Evolutionary conservation across 2,888 invertebrate species (phyloP).

Genomic region (Eupithecia inturbata): DNA sequence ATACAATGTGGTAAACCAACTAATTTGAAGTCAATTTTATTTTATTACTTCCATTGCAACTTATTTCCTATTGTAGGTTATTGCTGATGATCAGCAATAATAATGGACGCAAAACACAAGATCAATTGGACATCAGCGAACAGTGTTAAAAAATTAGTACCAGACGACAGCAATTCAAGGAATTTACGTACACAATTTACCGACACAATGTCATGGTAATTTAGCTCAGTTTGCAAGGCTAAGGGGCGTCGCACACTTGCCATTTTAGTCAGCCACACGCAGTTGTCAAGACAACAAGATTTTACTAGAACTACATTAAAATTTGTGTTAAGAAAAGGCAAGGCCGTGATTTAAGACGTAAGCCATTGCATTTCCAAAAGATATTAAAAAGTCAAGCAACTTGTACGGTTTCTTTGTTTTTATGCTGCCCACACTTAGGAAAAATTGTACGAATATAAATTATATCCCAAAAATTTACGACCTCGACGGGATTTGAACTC

Average conservation of each 20-base stretch:
- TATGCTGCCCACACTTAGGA: background rate
- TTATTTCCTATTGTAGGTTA: conserved; percentile 1
- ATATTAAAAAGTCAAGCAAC: background rate
- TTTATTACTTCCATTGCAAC: background rate
- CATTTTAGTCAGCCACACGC: background rate
- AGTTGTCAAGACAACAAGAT: background rate
- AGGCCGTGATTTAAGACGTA: background rate
- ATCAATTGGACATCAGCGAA: background rate
- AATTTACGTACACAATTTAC: background rate
- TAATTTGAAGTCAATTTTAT: conserved; percentile 3
- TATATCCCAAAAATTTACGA: background rate
- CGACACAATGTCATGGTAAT: conserved; percentile 10
- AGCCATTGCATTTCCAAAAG: background rate
- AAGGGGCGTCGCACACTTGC: background rate
- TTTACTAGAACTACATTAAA: background rate
- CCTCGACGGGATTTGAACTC: too few relatives aligned
- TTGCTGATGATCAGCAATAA: background rate
- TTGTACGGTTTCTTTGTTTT: background rate
- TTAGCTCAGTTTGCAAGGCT: conserved; percentile 3
- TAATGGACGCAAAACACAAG: background rate
- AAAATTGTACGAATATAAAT: background rate
- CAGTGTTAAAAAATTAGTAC: background rate
- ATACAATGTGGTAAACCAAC: background rate
- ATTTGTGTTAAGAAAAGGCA: background rate
- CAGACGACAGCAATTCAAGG: background rate